Conservation (phyloP, 2,888 invertebrate genomes). For the Eremobia ochroleuca region DNA sequence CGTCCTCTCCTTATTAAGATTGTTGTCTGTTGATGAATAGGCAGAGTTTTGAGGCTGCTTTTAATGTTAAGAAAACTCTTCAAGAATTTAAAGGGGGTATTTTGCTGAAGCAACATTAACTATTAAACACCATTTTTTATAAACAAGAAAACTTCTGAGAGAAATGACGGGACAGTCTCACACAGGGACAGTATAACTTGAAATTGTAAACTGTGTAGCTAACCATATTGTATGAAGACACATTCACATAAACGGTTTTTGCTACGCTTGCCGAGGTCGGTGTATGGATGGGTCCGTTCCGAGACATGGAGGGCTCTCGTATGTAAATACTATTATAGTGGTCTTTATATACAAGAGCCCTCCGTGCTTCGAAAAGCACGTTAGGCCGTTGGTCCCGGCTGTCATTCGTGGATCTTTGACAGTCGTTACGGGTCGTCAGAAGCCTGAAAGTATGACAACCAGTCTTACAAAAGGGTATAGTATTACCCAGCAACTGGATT, state of each 20-base stretch:
- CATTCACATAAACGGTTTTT: background rate
- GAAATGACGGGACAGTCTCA: background rate
- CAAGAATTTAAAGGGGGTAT: background rate
- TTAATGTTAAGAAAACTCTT: constrained; percentile 3
- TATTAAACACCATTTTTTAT: constrained; percentile 15
- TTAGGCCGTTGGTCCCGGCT: background rate
- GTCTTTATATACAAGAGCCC: background rate
- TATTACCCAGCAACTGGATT: background rate
- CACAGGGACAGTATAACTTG: background rate
- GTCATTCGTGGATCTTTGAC: background rate
- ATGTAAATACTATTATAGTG: no score
- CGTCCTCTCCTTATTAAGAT: constrained; percentile 23
- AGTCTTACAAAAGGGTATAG: background rate
- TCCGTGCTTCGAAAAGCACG: background rate
- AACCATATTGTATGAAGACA: background rate
- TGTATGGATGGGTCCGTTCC: background rate
- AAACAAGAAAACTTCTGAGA: background rate
- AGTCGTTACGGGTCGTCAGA: background rate
- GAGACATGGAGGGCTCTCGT: no score
- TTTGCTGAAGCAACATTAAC: constrained; percentile 14
- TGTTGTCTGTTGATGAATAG: constrained; percentile 23
- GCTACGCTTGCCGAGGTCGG: background rate
- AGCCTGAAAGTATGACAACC: background rate
- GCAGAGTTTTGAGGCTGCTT: constrained; percentile 1
- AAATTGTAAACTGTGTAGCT: background rate